Evolutionary conservation across 2,113 vertebrate genomes (phyloP).

Genomic region (Physeter macrocephalus): DNA sequence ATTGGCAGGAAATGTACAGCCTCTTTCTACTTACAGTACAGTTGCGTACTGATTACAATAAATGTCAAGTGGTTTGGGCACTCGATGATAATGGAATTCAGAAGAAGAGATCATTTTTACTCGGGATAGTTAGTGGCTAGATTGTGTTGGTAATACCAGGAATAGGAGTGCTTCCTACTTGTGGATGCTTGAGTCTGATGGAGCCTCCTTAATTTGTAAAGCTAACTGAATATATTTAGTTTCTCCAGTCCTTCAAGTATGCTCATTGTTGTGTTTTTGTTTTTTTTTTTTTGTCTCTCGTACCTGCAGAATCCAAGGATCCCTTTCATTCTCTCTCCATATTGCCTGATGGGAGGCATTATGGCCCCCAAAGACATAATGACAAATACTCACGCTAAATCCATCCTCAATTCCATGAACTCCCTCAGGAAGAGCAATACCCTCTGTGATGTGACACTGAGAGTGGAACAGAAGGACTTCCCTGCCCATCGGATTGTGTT

Average conservation of each 20-base stretch:
- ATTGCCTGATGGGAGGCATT: constrained; percentile 73
- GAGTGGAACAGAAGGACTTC: constrained; percentile 95
- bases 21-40: not conserved
- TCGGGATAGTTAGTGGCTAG: not conserved
- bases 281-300: not conserved
- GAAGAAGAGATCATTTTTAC: not conserved
- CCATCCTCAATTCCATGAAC: constrained; percentile 99
- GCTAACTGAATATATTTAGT: not conserved
- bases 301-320: not conserved
- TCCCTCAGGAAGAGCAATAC: constrained; percentile 96
- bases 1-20: not conserved
- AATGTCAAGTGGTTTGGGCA: not conserved
- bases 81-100: not conserved
- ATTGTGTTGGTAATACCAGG: not conserved
- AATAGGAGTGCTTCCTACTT: not conserved
- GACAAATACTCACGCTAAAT: constrained; percentile 98
- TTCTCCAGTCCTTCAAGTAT: not conserved
- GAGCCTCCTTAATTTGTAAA: not conserved
- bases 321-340: constrained; percentile 23
- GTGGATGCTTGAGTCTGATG: not conserved
- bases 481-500: constrained; percentile 97
- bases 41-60: not conserved
- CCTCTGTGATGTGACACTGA: constrained; percentile 96
- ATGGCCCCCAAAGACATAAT: constrained; percentile 99
- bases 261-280: not conserved